A percentile compares a stretch with the other conserved stretches of the same genome.
These are phyloP conservation scores for Melitaea cinxia DNA, from an alignment of 1,140 invertebrate genomes.

Conservation along the genomic window DNA sequence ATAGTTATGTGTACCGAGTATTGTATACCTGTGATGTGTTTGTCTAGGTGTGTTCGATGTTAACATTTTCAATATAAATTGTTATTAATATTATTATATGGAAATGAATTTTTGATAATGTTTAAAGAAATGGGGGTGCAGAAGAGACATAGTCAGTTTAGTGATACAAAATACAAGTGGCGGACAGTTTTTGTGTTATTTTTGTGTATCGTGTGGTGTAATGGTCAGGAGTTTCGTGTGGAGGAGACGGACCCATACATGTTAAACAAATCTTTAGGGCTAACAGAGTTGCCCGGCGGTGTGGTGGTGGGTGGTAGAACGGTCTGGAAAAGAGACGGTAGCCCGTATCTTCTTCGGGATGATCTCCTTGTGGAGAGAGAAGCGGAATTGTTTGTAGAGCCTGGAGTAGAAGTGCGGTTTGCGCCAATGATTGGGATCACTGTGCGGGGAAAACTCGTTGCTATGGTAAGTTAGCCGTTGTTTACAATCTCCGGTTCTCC, in stretches of 20 bases:
- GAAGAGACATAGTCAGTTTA: constrained; percentile 79
- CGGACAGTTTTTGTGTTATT: constrained; percentile 67
- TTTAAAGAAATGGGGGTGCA: constrained; percentile 70
- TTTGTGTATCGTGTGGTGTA: constrained; percentile 56
- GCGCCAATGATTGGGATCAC: constrained; percentile 95
- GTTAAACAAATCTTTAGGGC: constrained; percentile 63
- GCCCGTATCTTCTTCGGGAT: constrained; percentile 90
- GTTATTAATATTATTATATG: no score
- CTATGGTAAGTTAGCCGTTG: constrained; percentile 86
- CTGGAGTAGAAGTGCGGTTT: constrained; percentile 93
- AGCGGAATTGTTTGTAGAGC: constrained; percentile 90
- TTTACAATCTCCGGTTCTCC: background rate
- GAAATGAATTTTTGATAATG: constrained; percentile 67
- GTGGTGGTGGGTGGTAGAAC: constrained; percentile 81
- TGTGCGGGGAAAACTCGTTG: constrained; percentile 91
- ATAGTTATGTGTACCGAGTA: constrained; percentile 14
- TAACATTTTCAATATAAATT: constrained; percentile 13
- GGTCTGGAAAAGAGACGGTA: constrained; percentile 83
- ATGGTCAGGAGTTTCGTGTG: constrained; percentile 56
- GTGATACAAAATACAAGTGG: constrained; percentile 81
- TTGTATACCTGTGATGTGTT: constrained; percentile 57
- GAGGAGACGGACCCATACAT: constrained; percentile 65
- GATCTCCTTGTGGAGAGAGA: constrained; percentile 90
- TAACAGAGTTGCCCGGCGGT: constrained; percentile 85
- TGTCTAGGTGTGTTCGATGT: constrained; percentile 49